phyloP scores from a whole-genome alignment of 2,797 vertebrate species.

The Channallabes apus region DNA sequence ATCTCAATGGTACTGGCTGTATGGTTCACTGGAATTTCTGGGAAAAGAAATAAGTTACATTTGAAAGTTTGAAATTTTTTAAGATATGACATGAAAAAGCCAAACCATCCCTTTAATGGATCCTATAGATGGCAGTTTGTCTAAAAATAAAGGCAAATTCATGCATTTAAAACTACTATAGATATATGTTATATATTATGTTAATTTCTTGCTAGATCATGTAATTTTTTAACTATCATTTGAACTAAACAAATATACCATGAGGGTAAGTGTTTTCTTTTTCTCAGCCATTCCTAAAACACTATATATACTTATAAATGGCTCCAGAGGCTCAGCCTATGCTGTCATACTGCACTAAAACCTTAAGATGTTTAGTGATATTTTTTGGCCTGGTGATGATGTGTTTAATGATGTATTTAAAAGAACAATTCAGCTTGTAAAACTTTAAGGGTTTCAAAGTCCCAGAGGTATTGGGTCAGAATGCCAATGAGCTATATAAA shows the following conservation, averaged over 20 bases:
- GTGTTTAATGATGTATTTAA: constrained; percentile 85
- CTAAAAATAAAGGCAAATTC: background rate
- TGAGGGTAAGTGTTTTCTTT: constrained; percentile 37
- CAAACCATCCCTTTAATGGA: constrained; percentile 40
- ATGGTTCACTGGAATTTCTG: too few relatives aligned
- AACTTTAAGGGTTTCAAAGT: constrained; percentile 81
- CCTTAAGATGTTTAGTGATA: constrained; percentile 82
- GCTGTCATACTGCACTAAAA: constrained; percentile 77
- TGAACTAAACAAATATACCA: constrained; percentile 55
- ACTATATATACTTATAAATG: constrained; percentile 65
- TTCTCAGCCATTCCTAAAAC: constrained; percentile 59
- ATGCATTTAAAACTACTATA: background rate
- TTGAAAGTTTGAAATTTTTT: too few relatives aligned
- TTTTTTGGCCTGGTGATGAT: constrained; percentile 80
- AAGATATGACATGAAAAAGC: too few relatives aligned
- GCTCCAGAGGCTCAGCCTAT: constrained; percentile 63
- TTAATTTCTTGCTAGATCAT: constrained; percentile 44
- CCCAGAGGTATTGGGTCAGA: constrained; percentile 79
- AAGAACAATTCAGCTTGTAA: constrained; percentile 81
- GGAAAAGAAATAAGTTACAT: too few relatives aligned
- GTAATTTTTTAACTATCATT: constrained; percentile 50
- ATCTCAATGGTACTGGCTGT: too few relatives aligned
- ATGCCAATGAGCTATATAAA: constrained; percentile 83
- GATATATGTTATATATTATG: background rate
- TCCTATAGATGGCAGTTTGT: constrained; percentile 60